These are phyloP conservation scores for Scomberomorus guttatus DNA, from an alignment of 2,797 vertebrate genomes.

Conservation along the genomic window DNA sequence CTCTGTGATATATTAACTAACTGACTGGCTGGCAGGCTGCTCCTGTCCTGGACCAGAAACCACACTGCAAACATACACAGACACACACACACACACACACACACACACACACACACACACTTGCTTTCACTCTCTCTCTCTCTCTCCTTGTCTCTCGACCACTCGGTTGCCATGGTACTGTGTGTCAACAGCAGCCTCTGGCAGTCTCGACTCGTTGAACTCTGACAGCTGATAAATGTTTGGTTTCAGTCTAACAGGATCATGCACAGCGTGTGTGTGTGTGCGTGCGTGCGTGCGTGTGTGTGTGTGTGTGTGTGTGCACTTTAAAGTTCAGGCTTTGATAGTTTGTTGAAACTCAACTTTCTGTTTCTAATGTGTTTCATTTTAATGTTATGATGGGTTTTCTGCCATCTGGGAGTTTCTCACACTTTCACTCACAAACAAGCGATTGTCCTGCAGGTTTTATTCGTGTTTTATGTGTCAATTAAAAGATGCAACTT, in stretches of 20 bases:
- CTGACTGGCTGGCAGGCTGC: background rate
- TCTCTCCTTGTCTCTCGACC: conserved; percentile 18
- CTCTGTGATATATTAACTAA: conserved; percentile 26
- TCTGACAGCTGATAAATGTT: conserved; percentile 32
- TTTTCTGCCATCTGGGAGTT: background rate
- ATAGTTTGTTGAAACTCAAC: conserved; percentile 7
- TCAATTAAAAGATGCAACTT: background rate
- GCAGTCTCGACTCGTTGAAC: conserved; percentile 2
- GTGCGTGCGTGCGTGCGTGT: background rate
- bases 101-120: background rate
- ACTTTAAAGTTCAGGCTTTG: background rate
- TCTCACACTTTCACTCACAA: background rate
- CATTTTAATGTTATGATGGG: background rate
- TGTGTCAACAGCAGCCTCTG: conserved; percentile 26
- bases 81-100: conserved; percentile 10
- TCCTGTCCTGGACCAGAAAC: conserved; percentile 14
- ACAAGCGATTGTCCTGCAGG: background rate
- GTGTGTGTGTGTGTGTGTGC: too few relatives aligned
- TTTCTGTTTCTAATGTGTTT: background rate
- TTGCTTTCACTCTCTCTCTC: background rate
- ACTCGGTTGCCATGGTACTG: conserved; percentile 43
- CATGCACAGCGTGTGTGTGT: background rate
- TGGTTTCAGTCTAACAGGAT: conserved; percentile 34
- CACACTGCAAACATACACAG: conserved; percentile 16
- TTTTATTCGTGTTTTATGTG: background rate